Conservation (phyloP, 2,797 vertebrate genomes). For the Gambusia yucatana region DNA sequence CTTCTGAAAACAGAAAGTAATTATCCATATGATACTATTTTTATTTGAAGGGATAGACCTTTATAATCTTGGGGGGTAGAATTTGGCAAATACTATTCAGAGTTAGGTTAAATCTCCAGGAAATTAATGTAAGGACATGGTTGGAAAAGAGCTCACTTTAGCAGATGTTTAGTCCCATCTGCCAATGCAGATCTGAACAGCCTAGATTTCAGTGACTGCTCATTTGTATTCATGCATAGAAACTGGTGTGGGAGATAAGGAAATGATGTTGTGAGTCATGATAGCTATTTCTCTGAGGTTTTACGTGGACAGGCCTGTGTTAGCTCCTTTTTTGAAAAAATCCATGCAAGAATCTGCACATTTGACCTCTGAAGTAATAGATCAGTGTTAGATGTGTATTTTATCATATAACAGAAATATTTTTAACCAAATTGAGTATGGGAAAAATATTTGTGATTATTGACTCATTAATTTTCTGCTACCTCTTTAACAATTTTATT, state of each 20-base stretch:
- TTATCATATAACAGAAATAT: neutral
- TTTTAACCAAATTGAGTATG: neutral
- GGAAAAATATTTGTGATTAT: neutral
- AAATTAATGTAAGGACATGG: constrained; percentile 14
- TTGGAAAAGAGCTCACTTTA: constrained; percentile 14
- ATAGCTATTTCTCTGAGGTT: neutral
- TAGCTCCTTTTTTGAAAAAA: neutral
- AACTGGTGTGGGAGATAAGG: neutral
- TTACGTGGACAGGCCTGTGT: neutral
- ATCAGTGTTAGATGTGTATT: neutral
- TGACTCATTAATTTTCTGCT: neutral
- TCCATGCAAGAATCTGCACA: neutral
- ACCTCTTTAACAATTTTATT: neutral
- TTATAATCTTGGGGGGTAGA: constrained; percentile 7
- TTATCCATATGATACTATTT: neutral
- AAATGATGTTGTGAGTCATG: neutral
- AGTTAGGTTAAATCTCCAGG: constrained; percentile 8
- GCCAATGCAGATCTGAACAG: constrained; percentile 2
- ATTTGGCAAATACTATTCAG: neutral
- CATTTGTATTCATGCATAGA: constrained; percentile 5
- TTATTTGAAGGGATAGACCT: constrained; percentile 1
- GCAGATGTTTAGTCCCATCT: constrained; percentile 21
- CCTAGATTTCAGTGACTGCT: neutral
- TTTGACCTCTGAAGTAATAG: neutral
- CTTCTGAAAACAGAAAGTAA: neutral